A percentile compares a stretch with the other conserved stretches of the same genome.
Evolutionary conservation across 2,113 vertebrate species (phyloP).

Genomic region (Mola mola): DNA sequence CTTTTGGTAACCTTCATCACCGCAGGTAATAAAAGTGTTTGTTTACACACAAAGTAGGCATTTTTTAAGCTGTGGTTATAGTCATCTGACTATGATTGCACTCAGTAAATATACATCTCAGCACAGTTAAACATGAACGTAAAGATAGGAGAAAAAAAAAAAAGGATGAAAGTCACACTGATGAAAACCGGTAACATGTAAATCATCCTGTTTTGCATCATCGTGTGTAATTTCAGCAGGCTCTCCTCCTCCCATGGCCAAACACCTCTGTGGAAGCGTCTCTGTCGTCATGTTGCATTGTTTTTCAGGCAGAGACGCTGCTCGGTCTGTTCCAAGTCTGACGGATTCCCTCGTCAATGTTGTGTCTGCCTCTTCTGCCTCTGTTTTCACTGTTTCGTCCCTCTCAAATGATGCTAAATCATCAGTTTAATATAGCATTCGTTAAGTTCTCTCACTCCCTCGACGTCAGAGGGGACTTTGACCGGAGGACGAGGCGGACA

Average conservation of each 20-base stretch:
- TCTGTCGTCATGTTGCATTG: too few species aligned
- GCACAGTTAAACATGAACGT: neutral
- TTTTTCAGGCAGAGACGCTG: too few species aligned
- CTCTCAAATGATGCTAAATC: conserved; percentile 38
- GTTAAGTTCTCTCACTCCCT: neutral
- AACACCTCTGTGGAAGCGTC: too few species aligned
- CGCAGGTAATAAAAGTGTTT: conserved; percentile 27
- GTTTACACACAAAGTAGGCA: conserved; percentile 38
- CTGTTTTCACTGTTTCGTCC: conserved; percentile 15
- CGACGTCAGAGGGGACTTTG: too few species aligned
- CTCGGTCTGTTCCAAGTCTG: too few species aligned
- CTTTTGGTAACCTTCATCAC: conserved; percentile 22
- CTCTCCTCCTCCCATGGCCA: too few species aligned
- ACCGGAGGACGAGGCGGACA: neutral
- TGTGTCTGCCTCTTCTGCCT: conserved; percentile 36
- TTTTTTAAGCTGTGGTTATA: conserved; percentile 35
- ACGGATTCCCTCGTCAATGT: too few species aligned
- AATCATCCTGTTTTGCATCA: conserved; percentile 40
- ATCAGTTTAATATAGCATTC: conserved; percentile 25
- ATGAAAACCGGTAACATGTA: conserved; percentile 17
- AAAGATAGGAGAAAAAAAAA: neutral
- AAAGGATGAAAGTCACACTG: conserved; percentile 8
- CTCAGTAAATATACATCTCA: conserved; percentile 46
- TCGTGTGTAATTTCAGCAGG: too few species aligned
- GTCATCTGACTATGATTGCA: conserved; percentile 31